Evolutionary conservation across 2,113 vertebrate genomes (phyloP).

Genomic region (Poeciliopsis occidentalis): DNA sequence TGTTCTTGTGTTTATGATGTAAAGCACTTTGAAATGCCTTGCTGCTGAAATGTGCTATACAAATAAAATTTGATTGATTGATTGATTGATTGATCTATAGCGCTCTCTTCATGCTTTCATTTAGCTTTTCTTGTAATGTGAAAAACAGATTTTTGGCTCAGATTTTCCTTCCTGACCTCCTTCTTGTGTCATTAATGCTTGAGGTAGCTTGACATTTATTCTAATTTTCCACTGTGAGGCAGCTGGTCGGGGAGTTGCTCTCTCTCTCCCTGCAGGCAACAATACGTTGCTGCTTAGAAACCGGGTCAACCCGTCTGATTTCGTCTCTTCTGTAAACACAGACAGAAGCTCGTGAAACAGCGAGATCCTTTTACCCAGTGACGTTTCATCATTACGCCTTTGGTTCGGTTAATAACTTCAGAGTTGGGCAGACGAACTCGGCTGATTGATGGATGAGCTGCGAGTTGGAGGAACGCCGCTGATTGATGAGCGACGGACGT

Average conservation of each 20-base stretch:
- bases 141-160: no score
- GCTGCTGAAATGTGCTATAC: no score
- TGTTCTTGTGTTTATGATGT: no score
- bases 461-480: neutral
- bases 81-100: no score
- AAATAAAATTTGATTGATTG: no score
- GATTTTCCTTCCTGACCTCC: neutral
- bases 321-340: slow-evolving; percentile 32
- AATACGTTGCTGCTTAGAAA: slow-evolving; percentile 10
- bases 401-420: slow-evolving; percentile 31
- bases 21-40: no score
- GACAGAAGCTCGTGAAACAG: slow-evolving; percentile 24
- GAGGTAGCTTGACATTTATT: neutral
- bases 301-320: slow-evolving; percentile 30
- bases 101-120: neutral
- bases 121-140: neutral
- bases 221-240: neutral
- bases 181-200: neutral
- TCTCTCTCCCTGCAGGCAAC: neutral
- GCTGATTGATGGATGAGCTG: slow-evolving; percentile 24
- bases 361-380: slow-evolving; percentile 2
- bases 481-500: slow-evolving; percentile 36
- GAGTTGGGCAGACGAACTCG: slow-evolving; percentile 5
- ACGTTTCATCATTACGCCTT: slow-evolving; percentile 40
- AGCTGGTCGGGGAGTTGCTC: neutral